These are phyloP conservation scores for Aulostomus chinensis DNA, from an alignment of 2,797 vertebrate genomes.

Conservation along the genomic window DNA sequence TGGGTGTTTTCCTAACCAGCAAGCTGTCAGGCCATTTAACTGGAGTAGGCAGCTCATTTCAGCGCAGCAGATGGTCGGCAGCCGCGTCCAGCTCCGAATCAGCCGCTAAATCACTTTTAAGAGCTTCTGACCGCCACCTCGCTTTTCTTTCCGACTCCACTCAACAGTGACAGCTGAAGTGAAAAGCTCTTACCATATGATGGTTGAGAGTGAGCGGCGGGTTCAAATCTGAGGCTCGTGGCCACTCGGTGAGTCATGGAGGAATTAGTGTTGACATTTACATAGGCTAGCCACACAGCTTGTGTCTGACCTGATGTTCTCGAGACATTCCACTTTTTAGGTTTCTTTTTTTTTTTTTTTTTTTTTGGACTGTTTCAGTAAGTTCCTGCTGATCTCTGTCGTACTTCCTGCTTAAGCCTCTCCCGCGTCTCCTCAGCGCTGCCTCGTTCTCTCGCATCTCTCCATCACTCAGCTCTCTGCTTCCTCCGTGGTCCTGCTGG, in stretches of 20 bases:
- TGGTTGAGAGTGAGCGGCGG: conserved; percentile 1
- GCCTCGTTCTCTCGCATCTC: too few species aligned
- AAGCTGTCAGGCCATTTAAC: conserved; percentile 40
- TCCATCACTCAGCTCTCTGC: too few species aligned
- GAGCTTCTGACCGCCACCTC: conserved; percentile 40
- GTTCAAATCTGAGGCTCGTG: conserved; percentile 4
- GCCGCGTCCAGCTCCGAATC: conserved; percentile 17
- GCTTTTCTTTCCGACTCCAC: conserved; percentile 20
- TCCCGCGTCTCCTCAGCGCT: too few species aligned
- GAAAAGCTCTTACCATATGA: conserved; percentile 29
- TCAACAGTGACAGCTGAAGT: conserved; percentile 15
- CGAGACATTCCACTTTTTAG: background rate
- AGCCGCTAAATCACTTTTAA: conserved; percentile 41
- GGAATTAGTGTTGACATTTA: background rate
- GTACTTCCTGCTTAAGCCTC: too few species aligned
- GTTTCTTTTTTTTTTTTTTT: too few species aligned
- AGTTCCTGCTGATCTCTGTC: too few species aligned
- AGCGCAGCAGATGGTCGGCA: conserved; percentile 47
- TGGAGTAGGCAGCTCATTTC: conserved; percentile 39
- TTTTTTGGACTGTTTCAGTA: too few species aligned
- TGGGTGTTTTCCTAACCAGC: conserved; percentile 42
- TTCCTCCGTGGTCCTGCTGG: too few species aligned
- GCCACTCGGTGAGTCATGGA: background rate
- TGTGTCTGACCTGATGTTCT: background rate
- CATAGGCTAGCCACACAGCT: background rate